Evolutionary conservation across 2,113 vertebrate genomes (phyloP).

Genomic region (Candoia aspera): DNA sequence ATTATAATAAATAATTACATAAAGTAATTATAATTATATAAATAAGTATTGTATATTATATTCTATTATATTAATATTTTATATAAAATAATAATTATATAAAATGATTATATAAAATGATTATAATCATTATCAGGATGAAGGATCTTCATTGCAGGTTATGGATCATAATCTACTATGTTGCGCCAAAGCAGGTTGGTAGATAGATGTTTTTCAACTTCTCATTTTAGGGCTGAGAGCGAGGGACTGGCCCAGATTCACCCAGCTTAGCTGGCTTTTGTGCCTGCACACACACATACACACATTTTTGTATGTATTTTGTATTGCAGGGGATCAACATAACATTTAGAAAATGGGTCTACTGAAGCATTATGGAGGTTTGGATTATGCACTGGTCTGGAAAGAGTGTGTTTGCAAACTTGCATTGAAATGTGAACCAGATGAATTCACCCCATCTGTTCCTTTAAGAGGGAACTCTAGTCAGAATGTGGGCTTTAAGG

Average conservation of each 20-base stretch:
- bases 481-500: background rate
- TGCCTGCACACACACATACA: background rate
- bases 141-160: background rate
- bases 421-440: background rate
- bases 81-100: no score
- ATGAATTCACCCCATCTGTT: background rate
- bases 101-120: background rate
- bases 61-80: no score
- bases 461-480: background rate
- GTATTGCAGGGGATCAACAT: background rate
- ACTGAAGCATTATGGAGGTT: background rate
- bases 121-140: background rate
- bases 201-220: background rate
- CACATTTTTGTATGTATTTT: background rate
- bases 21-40: no score
- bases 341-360: background rate
- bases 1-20: background rate
- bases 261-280: background rate
- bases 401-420: background rate
- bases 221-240: background rate
- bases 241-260: background rate
- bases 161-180: background rate
- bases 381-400: background rate
- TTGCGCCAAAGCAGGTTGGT: no score
- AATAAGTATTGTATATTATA: no score